A percentile compares a stretch with the other conserved stretches of the same genome.
phyloP scores from a whole-genome alignment of 2,888 invertebrate genomes.

The Heteromurus nitidus region DNA sequence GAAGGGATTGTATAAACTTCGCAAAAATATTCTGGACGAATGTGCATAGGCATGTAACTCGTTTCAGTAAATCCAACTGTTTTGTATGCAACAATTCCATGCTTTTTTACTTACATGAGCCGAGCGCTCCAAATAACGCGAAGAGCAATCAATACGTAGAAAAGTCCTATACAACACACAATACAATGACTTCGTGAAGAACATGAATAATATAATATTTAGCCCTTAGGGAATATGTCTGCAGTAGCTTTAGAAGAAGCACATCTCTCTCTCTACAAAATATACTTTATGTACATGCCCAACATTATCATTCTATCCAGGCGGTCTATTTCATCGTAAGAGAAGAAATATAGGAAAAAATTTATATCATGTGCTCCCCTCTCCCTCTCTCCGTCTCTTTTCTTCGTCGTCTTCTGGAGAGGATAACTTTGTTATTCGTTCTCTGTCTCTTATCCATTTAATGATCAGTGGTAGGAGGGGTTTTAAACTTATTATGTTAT shows the following conservation, averaged over 20 bases:
- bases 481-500: not conserved
- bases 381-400: not conserved
- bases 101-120: conserved; percentile 88
- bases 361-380: too few relatives aligned
- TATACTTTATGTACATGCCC: not conserved
- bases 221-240: conserved; percentile 2
- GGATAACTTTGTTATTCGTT: not conserved
- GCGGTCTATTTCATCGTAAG: conserved; percentile 27
- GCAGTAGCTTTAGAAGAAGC: not conserved
- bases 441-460: conserved; percentile 16
- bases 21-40: too few relatives aligned
- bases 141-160: conserved; percentile 89
- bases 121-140: conserved; percentile 85
- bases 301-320: conserved; percentile 36
- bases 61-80: too few relatives aligned
- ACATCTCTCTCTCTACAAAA: not conserved
- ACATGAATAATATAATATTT: too few relatives aligned
- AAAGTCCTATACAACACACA: not conserved
- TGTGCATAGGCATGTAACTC: too few relatives aligned
- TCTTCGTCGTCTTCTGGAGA: not conserved
- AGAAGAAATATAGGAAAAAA: too few relatives aligned
- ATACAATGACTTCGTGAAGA: too few relatives aligned
- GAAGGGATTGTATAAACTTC: too few relatives aligned
- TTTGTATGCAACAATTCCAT: too few relatives aligned
- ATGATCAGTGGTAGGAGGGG: conserved; percentile 3